Conservation (phyloP, 2,888 invertebrate genomes). For the Phytoseiulus persimilis region DNA sequence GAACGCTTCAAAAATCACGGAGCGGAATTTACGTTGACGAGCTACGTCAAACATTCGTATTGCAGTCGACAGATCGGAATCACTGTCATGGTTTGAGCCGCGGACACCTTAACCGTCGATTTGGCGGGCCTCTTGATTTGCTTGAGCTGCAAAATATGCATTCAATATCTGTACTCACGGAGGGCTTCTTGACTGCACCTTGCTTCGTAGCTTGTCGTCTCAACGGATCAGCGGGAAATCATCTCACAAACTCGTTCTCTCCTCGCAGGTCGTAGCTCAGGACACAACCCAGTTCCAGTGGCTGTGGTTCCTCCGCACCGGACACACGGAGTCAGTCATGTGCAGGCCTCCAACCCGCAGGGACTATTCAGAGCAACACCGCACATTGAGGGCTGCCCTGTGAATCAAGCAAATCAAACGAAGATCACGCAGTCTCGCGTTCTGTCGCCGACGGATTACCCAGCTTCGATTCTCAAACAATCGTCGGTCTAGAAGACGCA, state of each 20-base stretch:
- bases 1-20: neutral
- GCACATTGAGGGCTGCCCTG: slow-evolving; percentile 27
- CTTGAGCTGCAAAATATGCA: neutral
- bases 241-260: neutral
- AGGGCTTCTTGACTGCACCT: neutral
- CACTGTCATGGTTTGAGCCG: neutral
- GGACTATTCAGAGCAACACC: slow-evolving; percentile 21
- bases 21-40: neutral
- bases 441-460: neutral
- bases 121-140: neutral
- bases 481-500: neutral
- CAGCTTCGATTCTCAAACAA: slow-evolving; percentile 21
- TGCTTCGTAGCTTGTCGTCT: neutral
- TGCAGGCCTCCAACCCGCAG: neutral
- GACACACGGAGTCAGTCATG: neutral
- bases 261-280: slow-evolving; percentile 37
- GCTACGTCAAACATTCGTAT: neutral
- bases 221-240: neutral
- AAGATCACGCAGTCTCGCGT: neutral
- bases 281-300: slow-evolving; percentile 43
- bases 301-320: slow-evolving; percentile 44
- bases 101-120: neutral
- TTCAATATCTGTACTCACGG: neutral
- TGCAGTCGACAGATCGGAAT: neutral
- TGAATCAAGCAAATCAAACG: neutral